These are phyloP conservation scores for Aramus guarauna DNA, from an alignment of 2,113 vertebrate genomes.

Conservation along the genomic window DNA sequence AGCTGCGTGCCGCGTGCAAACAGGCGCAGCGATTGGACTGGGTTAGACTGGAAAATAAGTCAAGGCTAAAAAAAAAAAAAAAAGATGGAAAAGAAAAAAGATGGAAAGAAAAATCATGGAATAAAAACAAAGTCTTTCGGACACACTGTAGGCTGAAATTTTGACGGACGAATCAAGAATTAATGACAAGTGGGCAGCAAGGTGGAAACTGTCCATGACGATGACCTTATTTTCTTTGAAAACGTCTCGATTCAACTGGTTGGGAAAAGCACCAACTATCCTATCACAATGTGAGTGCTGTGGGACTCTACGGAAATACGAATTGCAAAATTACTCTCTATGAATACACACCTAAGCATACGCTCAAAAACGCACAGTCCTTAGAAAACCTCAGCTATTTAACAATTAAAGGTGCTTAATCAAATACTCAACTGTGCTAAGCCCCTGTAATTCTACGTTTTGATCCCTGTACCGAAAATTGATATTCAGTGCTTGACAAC, in stretches of 20 bases:
- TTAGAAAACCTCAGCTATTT: neutral
- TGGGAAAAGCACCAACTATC: neutral
- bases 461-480: neutral
- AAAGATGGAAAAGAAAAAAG: neutral
- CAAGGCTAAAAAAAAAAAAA: neutral
- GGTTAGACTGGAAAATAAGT: neutral
- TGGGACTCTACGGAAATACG: neutral
- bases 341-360: neutral
- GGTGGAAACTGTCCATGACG: neutral
- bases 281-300: fast-evolving
- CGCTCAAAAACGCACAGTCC: neutral
- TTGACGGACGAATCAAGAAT: neutral
- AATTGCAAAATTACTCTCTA: neutral
- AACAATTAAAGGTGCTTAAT: neutral
- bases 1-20: neutral
- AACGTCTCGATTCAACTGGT: neutral
- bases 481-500: neutral
- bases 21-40: fast-evolving
- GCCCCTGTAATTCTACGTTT: neutral
- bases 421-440: neutral
- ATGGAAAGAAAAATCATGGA: neutral
- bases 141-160: neutral
- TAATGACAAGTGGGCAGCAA: neutral
- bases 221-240: neutral
- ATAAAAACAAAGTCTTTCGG: neutral